Base-by-base conservation (phyloP, 2,797 vertebrate species). In the Meriones psammophilus region DNA sequence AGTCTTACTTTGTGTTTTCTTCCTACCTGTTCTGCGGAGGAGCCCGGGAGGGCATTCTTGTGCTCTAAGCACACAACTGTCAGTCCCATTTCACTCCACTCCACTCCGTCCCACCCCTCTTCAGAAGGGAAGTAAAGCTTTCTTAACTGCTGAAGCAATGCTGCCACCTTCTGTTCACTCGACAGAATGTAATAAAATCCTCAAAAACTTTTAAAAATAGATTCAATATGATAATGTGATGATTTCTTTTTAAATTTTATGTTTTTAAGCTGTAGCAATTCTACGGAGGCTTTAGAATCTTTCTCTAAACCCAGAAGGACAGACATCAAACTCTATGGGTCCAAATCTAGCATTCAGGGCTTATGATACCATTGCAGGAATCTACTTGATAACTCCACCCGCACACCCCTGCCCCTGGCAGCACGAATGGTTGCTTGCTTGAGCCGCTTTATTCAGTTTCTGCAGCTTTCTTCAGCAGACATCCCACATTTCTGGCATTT, bases 91-190 rank as follows among this genome's bases (percentile, higher is more conserved):
- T 5, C 42, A 42, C 42, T 42, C 3, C 42, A 30, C 71, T 20
- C 8, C 14, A 17, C 15, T 20, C 36, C 1, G 1, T 28, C 64
- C 64, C 46, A 9, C 8, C 42, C 30, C 20, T 69, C 54, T 54
- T 0, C 8, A 0, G 58, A 14, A 87, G 54, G 24, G 74, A 14
- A 62, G 0, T 0, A 5, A 18, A 7, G 3, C 8, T 6, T 50
- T 84, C 81, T 80, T 6, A 96, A 97, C 64, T 8, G 36, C 97
- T 96, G 96, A 71, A 84, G 89, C 97, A 88, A 98, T 92, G 95
- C 90, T 96, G 98, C 98, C 98, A 98, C 39, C 99, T 98, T 66
- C 97, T 97, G 98, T 78, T 96, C 91, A 74, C 28, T 64, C 8
- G 0, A 0, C 9, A 92, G 68, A 97, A 95, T 33, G 39, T n/a